Conservation (phyloP, 1,140 invertebrate species). For the Bathynomus jamesi region DNA sequence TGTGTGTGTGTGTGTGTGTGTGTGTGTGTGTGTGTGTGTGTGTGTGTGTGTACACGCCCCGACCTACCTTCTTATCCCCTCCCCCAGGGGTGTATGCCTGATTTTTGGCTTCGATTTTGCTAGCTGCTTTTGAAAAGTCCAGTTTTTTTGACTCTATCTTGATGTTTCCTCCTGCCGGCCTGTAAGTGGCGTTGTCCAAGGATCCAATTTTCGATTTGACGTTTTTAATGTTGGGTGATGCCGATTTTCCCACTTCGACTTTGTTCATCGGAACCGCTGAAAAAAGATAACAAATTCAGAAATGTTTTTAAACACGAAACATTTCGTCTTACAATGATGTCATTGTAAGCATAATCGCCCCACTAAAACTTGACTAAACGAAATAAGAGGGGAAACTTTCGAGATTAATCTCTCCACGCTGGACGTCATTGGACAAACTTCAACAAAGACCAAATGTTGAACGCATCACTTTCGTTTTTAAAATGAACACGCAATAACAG, state of each 20-base stretch:
- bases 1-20: no score
- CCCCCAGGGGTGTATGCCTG: conserved; percentile 79
- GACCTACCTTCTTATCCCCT: conserved; percentile 81
- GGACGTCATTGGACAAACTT: no score
- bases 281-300: conserved; percentile 7
- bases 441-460: no score
- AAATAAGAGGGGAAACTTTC: no score
- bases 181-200: conserved; percentile 76
- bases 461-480: no score
- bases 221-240: conserved; percentile 81
- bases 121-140: conserved; percentile 68
- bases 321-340: no score
- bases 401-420: no score
- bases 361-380: no score
- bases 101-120: conserved; percentile 82
- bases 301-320: conserved; percentile 1
- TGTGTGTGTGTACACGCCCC: no score
- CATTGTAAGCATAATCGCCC: no score
- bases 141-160: conserved; percentile 83
- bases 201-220: conserved; percentile 92
- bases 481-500: no score
- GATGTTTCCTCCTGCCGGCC: conserved; percentile 72
- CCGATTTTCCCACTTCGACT: conserved; percentile 77
- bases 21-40: no score
- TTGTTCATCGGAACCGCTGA: conserved; percentile 84